A percentile compares a stretch with the other conserved stretches of the same genome.
These are phyloP conservation scores for Zaprionus vittiger DNA, from an alignment of 1,140 invertebrate genomes.

Conservation along the genomic window DNA sequence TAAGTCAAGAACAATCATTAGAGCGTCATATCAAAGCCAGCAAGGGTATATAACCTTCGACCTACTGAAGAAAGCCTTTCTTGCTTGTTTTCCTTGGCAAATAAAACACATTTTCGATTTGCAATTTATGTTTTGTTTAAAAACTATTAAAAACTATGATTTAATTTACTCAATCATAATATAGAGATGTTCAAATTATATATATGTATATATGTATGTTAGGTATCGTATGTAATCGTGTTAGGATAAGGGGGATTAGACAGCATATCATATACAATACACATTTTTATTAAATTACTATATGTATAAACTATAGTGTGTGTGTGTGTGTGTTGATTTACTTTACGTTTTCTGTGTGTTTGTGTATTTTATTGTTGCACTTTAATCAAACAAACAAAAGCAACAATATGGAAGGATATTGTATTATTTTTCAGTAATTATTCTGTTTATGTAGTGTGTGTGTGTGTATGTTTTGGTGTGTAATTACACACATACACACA, in stretches of 20 bases:
- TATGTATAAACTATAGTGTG: slow-evolving; percentile 74
- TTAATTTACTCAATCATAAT: slow-evolving; percentile 83
- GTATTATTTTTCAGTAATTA: slow-evolving; percentile 19
- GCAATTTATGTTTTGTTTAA: slow-evolving; percentile 79
- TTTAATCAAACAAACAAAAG: slow-evolving; percentile 71
- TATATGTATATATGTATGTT: slow-evolving; percentile 66
- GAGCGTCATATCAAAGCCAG: too few relatives aligned
- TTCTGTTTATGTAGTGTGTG: slow-evolving; percentile 26
- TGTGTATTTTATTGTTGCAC: slow-evolving; percentile 52
- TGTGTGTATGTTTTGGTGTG: slow-evolving; percentile 17
- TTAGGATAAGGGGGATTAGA: slow-evolving; percentile 74
- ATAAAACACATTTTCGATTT: slow-evolving; percentile 51
- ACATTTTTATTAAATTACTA: slow-evolving; percentile 75
- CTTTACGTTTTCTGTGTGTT: slow-evolving; percentile 16
- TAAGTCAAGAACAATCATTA: too few relatives aligned
- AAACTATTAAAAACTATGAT: slow-evolving; percentile 84
- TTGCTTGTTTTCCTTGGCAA: background rate
- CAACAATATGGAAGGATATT: slow-evolving; percentile 79
- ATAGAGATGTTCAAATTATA: slow-evolving; percentile 78
- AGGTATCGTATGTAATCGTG: slow-evolving; percentile 57
- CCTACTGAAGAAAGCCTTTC: too few relatives aligned
- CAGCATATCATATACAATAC: slow-evolving; percentile 82
- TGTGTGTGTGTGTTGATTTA: slow-evolving; percentile 18
- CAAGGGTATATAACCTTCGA: too few relatives aligned
- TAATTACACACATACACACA: slow-evolving; percentile 8